phyloP scores from a whole-genome alignment of 2,888 invertebrate species.

The Apomyelois bistriatella region DNA sequence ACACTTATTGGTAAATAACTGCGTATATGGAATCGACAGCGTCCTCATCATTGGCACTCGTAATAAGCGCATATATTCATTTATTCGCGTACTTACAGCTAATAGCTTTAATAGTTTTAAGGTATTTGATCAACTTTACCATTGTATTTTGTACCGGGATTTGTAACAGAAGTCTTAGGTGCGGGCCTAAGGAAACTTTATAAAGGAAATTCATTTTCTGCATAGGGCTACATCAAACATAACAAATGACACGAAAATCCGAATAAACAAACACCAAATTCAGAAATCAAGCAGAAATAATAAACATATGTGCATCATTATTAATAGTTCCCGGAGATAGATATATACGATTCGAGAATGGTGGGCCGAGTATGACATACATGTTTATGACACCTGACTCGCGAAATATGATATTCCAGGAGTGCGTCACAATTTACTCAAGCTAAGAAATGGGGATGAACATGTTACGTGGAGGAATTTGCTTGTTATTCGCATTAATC shows the following conservation, averaged over 20 bases:
- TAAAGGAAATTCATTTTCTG: no score
- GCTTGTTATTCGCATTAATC: constrained; percentile 9
- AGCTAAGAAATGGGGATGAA: constrained; percentile 59
- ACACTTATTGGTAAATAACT: background rate
- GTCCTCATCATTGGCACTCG: no score
- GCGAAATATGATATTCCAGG: constrained; percentile 63
- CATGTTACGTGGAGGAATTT: constrained; percentile 65
- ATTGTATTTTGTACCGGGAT: no score
- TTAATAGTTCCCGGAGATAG: constrained; percentile 8
- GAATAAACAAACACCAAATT: background rate
- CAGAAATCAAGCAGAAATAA: background rate
- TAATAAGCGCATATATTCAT: no score
- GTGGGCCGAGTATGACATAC: constrained; percentile 63
- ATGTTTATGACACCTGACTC: constrained; percentile 64
- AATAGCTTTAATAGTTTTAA: no score
- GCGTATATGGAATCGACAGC: no score
- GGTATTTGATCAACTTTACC: no score
- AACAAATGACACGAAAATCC: background rate
- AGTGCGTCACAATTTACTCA: constrained; percentile 36
- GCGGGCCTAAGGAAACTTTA: no score
- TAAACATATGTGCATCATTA: background rate
- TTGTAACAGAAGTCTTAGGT: no score
- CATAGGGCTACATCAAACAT: background rate
- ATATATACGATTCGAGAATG: constrained; percentile 36
- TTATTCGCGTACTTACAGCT: no score